Base-by-base conservation (phyloP, 2,888 invertebrate genomes). In the Argynnis bischoffii region DNA sequence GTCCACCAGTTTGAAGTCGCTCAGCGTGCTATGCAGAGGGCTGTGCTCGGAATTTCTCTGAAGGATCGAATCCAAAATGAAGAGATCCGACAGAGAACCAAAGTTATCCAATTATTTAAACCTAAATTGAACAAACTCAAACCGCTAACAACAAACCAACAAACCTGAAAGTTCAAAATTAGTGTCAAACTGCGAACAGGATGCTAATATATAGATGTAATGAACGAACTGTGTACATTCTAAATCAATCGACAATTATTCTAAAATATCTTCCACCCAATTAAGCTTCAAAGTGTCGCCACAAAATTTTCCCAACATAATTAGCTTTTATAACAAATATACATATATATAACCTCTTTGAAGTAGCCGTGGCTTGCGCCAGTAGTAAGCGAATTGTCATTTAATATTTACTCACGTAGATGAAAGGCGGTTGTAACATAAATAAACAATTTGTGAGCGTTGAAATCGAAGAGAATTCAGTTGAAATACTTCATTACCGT, bases 291-390 rank as follows among this genome's bases (percentile, higher is more conserved):
- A 92, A 92, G 90, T 67, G 84, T 83, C 86, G 85, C 83, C 84
- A 89, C 88, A 85, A 89, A 89, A 88, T 89, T 89, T 86, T 85
- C 78, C 79, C 79, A 81, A 82, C 83, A 83, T 90, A 91, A 91
- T 91, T 91, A 85, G 89, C 82, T 79, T 84, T 82, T 82, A 80
- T 83, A 88, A 89, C 88, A 88, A 88, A 89, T 88, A 89, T 81
- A 79, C n/a, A n/a, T 84, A 90, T 92, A 91, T 89, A 91, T 91
- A 91, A 91, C 85, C 72, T 75, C 90, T 92, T 92, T 92, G 92
- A 92, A 87, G 90, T 92, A 82, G 74, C 83, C 88, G 86, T 90
- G 87, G 84, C 75, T 89, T 90, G 90, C 90, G 92, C 90, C 90
- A 83, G 66, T 76, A 81, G 78, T 75, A 73, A 70, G 78, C 88